Evolutionary conservation across 2,888 invertebrate genomes (phyloP), one percentile per base, ranked within the genome.

Genomic region (Lasioglossum morio): DNA sequence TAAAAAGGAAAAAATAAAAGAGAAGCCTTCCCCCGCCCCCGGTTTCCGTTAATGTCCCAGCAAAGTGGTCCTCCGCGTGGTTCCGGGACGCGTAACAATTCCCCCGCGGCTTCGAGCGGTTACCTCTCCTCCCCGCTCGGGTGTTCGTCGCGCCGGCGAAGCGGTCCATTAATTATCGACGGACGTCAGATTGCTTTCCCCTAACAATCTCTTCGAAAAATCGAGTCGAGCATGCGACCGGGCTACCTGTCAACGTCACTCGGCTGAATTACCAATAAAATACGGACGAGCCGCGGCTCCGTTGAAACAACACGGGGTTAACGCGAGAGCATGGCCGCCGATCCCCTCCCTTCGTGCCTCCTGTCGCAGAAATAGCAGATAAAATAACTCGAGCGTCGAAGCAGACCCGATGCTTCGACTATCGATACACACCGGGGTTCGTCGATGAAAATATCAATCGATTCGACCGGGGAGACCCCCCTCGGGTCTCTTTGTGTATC

Each of bases 401-500:
- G 34, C 37, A 69, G n/a, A 79, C n/a, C 57, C 69, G 74, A 16
- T 60, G 69, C 34, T 53, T 70, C 23, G 46, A 5, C 27, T 53
- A 77, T 57, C 77, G 77, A 73, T 75, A 77, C 79, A 27, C 40
- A 30, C 27, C 16, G 70, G 46, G 16, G 27, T 34, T 74, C 80
- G 37, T 80, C 87, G 74, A 86, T 86, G 77, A 86, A 86, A 83
- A 80, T 86, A 86, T 87, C 78, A 86, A 81, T 83, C 80, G 70
- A 72, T 72, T 48, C 40, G 12, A 48, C 27, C 37, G 27, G 27
- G 43, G 43, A 4, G 43, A 43, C 27, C 19, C 72, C 27, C 48
- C 23, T 2, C 23, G 8, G 19, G n/a, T n/a, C 70, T 70, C 70
- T 70, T 37, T 40, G 70, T 40, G n/a, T 70, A n/a, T 40, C 40